Evolutionary conservation across 2,888 invertebrate species (phyloP).

Genomic region (Lasioglossum calceatum): DNA sequence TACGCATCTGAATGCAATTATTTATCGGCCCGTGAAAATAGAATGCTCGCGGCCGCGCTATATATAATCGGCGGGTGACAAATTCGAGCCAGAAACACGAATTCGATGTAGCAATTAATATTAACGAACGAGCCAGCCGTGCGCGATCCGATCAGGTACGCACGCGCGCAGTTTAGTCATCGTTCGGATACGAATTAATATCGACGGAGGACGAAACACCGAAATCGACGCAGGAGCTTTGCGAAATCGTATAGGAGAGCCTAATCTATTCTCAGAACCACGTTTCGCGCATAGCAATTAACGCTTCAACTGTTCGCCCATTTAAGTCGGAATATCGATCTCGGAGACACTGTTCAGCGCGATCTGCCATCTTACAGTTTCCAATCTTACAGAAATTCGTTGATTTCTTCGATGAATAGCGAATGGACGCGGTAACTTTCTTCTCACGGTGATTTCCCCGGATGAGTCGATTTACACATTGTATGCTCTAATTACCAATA

Average conservation of each 20-base stretch:
- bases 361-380: background rate
- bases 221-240: constrained; percentile 15
- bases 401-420: background rate
- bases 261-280: background rate
- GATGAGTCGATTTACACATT: background rate
- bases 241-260: background rate
- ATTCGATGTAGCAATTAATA: constrained; percentile 54
- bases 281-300: background rate
- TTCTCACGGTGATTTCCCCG: background rate
- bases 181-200: constrained; percentile 15
- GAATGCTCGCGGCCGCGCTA: constrained; percentile 43
- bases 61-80: constrained; percentile 47
- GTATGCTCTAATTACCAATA: background rate
- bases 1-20: constrained; percentile 53
- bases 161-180: constrained; percentile 36
- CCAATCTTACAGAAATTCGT: background rate
- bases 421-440: background rate
- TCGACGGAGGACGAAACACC: background rate
- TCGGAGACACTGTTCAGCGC: background rate
- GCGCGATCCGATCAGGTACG: background rate
- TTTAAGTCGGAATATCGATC: background rate
- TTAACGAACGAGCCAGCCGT: constrained; percentile 32
- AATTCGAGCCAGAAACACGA: constrained; percentile 52
- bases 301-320: background rate
- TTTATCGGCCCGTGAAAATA: constrained; percentile 59